Evolutionary conservation across 2,113 vertebrate genomes (phyloP), one percentile per base, ranked within the genome.

Genomic region (Poicephalus meyeri): DNA sequence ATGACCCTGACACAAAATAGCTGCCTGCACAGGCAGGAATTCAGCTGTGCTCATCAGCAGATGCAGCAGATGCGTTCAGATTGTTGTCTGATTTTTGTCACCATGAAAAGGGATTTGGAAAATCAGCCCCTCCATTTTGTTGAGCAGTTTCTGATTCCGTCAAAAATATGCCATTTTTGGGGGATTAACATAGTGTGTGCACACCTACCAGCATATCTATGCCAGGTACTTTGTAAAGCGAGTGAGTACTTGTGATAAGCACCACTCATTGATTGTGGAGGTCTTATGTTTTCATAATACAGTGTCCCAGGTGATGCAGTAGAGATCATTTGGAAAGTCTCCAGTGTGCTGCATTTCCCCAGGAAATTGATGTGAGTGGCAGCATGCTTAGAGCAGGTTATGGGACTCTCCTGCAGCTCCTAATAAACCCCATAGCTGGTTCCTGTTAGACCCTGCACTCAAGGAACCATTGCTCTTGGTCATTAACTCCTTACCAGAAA

Each of bases 151-250:
- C 42, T 42, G 18, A 44, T 89, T 55, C 41, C 26, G 18, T 72
- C 6, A 42, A n/a, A 50, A 79, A 61, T 4, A 13, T 9, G n/a
- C 12, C 5, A 3, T 81, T 91, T 46, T 23, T 31, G 66, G 53
- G 31, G 13, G 49, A 68, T 76, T 46, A 41, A 13, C 16, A 3
- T 17, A 65, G 37, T 2, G 6, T 80, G 28, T 35, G 60, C 56
- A 39, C 8, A 10, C 0, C 1, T 26, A 19, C 23, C 6, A 10
- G 39, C 3, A 3, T 1, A 3, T 35, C 64, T 56, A 0, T 19
- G 55, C 20, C 35, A 42, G 49, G 11, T 15, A 6, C 53, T 83
- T 69, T 44, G 55, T 21, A 58, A 61, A 80, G 61, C 0, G 5
- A 50, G 16, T 23, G 35, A 53, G 41, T n/a, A 2, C 33, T 65